Evolutionary conservation across 2,113 vertebrate genomes (phyloP).

Genomic region (Hippolais icterina): DNA sequence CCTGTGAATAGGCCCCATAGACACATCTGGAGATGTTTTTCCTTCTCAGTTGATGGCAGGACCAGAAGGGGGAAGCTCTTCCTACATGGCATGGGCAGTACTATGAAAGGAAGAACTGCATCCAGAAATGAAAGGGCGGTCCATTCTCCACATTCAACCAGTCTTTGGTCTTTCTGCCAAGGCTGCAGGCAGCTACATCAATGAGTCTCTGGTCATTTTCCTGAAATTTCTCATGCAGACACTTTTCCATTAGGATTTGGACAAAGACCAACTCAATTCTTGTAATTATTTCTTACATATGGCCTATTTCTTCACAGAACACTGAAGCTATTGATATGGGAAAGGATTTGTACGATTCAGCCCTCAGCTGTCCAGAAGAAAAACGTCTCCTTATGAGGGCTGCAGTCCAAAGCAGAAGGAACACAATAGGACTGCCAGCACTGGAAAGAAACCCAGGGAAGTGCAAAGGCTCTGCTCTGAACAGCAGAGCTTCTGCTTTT

Average conservation of each 20-base stretch:
- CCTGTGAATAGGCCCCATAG: neutral
- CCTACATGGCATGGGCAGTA: neutral
- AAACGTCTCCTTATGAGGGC: neutral
- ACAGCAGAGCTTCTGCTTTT: neutral
- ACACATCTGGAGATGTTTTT: fast-evolving
- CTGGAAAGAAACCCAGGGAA: neutral
- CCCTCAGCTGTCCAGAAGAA: neutral
- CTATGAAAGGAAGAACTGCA: neutral
- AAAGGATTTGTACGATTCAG: neutral
- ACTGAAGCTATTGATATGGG: constrained; percentile 23
- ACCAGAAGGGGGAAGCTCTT: neutral
- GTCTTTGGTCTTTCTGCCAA: neutral
- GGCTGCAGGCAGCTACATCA: neutral
- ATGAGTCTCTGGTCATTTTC: neutral
- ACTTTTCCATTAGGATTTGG: neutral
- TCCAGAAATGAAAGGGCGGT: neutral
- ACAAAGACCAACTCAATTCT: neutral
- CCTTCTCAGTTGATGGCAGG: neutral
- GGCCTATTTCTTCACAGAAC: constrained; percentile 4
- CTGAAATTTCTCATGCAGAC: neutral
- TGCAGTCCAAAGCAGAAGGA: neutral
- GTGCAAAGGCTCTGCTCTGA: too few species aligned
- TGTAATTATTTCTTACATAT: neutral
- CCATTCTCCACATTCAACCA: neutral
- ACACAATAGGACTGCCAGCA: neutral